These are phyloP conservation scores for Ondatra zibethicus DNA, from an alignment of 2,113 vertebrate genomes.

Conservation along the genomic window DNA sequence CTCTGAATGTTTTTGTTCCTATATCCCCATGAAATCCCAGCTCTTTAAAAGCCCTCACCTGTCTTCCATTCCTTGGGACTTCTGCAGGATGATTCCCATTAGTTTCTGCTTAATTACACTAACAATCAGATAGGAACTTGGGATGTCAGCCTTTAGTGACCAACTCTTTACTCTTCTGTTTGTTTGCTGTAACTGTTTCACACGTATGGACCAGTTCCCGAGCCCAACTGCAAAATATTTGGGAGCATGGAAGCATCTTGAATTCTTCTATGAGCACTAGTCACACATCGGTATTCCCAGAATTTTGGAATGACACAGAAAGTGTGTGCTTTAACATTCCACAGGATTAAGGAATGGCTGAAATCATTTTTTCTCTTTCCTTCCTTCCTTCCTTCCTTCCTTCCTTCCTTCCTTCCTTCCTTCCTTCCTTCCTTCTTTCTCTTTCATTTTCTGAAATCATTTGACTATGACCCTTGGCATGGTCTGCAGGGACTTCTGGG, in stretches of 20 bases:
- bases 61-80: neutral
- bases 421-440: too few species aligned
- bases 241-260: neutral
- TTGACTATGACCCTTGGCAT: neutral
- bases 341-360: conserved; percentile 11
- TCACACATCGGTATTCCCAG: neutral
- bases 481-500: neutral
- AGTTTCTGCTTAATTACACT: neutral
- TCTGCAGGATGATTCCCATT: neutral
- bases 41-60: neutral
- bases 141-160: neutral
- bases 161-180: neutral
- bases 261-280: neutral
- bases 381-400: too few species aligned
- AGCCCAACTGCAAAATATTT: neutral
- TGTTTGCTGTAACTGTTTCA: neutral
- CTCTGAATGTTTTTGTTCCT: neutral
- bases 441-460: neutral
- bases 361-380: neutral
- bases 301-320: conserved; percentile 20
- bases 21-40: neutral
- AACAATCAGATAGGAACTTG: neutral
- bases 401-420: too few species aligned
- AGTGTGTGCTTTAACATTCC: neutral
- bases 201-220: neutral